Percentiles rank a stretch among this genome's conserved stretches.
Conservation (phyloP, 2,888 invertebrate species). For the Lamellibrachia satsuma region DNA sequence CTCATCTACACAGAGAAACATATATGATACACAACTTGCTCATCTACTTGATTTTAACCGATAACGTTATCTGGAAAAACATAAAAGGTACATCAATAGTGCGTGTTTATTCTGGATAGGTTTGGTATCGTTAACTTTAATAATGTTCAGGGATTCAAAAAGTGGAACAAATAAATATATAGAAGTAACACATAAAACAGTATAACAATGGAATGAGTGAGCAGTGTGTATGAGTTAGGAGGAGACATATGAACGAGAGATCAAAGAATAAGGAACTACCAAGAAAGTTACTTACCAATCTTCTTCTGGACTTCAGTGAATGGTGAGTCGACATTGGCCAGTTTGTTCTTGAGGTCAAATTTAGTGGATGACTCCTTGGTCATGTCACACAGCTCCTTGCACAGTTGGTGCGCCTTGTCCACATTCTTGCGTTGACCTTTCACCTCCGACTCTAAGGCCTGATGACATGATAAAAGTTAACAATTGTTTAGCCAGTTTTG, state of each 20-base stretch:
- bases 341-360: constrained; percentile 88
- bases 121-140: neutral
- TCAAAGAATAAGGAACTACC: neutral
- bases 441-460: constrained; percentile 34
- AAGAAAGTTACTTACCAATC: constrained; percentile 46
- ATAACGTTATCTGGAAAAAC: neutral
- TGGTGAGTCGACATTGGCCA: constrained; percentile 85
- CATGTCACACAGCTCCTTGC: constrained; percentile 84
- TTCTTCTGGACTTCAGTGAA: constrained; percentile 81
- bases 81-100: too few relatives aligned
- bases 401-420: constrained; percentile 69
- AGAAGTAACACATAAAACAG: neutral
- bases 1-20: constrained; percentile 38
- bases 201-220: neutral
- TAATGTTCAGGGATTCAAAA: neutral
- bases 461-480: neutral
- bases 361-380: constrained; percentile 89
- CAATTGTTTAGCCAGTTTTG: neutral
- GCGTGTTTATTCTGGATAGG: neutral
- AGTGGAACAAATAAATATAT: neutral
- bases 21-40: neutral
- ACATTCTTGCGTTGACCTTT: constrained; percentile 37
- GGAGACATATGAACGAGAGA: neutral
- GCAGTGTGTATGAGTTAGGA: neutral
- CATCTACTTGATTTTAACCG: neutral